Percentiles rank a stretch among this genome's conserved stretches.
Evolutionary conservation across 2,888 invertebrate species (phyloP).

Genomic region (Galeopsomyia nigrocyanea): DNA sequence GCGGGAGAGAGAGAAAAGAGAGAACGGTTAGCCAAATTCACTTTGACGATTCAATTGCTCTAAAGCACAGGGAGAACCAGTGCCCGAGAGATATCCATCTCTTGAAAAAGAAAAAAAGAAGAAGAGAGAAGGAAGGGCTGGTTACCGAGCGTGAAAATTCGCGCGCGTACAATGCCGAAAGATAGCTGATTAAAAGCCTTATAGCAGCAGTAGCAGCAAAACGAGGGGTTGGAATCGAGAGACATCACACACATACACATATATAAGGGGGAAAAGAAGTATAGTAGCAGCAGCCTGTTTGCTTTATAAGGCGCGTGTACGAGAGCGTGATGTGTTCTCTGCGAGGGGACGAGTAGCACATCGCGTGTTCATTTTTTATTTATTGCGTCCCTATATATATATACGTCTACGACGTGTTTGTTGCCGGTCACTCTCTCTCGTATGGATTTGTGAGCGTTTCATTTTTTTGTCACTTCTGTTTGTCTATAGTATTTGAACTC

Average conservation of each 20-base stretch:
- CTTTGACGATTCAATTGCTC: constrained; percentile 5
- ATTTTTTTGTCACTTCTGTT: no score
- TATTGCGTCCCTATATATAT: no score
- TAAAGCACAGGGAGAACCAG: constrained; percentile 35
- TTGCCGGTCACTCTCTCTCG: no score
- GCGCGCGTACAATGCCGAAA: not conserved
- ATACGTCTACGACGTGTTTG: no score
- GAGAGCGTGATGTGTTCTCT: not conserved
- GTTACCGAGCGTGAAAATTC: not conserved
- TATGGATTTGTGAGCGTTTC: no score
- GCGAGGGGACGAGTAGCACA: not conserved
- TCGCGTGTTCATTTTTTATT: no score
- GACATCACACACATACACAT: not conserved
- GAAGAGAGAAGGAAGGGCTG: constrained; percentile 28
- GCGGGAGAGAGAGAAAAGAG: no score
- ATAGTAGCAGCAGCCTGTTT: not conserved
- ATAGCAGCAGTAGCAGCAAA: not conserved
- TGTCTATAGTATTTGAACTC: no score
- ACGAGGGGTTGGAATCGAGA: constrained; percentile 6
- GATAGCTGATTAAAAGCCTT: constrained; percentile 33
- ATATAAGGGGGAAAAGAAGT: not conserved
- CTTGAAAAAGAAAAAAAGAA: not conserved
- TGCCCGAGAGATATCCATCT: constrained; percentile 15
- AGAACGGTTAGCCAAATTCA: no score
- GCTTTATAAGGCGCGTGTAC: no score